A percentile compares a stretch with the other conserved stretches of the same genome.
phyloP scores from a whole-genome alignment of 2,797 vertebrate genomes.

The Silurus lanzhouensis region DNA sequence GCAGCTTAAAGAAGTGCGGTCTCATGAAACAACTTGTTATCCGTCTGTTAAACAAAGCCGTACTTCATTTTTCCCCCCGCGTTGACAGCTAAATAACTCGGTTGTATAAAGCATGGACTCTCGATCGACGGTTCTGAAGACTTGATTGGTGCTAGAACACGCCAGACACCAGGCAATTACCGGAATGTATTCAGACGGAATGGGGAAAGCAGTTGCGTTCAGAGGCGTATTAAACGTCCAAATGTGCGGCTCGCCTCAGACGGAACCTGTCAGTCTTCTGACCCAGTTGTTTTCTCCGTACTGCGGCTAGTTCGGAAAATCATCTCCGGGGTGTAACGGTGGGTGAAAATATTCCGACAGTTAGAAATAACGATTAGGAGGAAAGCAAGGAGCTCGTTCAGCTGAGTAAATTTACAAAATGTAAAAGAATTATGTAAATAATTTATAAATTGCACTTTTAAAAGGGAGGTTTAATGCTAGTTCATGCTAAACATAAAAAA shows the following conservation, averaged over 20 bases:
- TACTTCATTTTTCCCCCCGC: not conserved
- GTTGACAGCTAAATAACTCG: not conserved
- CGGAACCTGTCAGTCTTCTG: slow-evolving; percentile 7
- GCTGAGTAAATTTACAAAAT: no score
- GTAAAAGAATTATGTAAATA: no score
- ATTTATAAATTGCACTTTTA: no score
- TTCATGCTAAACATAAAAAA: no score
- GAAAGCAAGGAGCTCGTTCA: not conserved
- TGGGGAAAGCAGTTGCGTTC: not conserved
- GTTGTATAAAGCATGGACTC: not conserved
- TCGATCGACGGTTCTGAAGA: not conserved
- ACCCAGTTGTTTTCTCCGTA: not conserved
- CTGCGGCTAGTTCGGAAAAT: not conserved
- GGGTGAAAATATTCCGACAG: not conserved
- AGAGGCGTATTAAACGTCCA: not conserved
- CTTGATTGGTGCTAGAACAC: not conserved
- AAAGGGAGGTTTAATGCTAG: no score
- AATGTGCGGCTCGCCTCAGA: not conserved
- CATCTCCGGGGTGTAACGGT: not conserved
- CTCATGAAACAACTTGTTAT: not conserved
- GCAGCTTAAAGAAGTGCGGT: not conserved
- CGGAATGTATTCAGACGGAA: not conserved
- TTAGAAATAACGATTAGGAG: not conserved
- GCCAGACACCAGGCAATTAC: slow-evolving; percentile 9
- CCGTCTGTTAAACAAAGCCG: not conserved